Percentiles rank a stretch among this genome's conserved stretches.
These are phyloP conservation scores for Hypanus sabinus DNA, from an alignment of 2,113 vertebrate species.

Conservation along the genomic window DNA sequence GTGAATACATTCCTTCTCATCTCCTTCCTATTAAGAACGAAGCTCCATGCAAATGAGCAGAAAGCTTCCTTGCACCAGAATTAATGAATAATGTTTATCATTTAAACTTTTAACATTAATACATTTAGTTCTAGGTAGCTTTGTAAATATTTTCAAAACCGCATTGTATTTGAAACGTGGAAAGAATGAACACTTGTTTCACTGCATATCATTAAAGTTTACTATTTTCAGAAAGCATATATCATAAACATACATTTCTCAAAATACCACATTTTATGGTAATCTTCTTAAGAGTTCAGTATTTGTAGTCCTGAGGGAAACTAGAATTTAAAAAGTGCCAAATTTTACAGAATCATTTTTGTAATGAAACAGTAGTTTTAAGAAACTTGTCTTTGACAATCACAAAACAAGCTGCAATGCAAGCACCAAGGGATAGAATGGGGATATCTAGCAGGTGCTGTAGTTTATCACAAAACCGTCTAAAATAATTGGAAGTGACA, in stretches of 20 bases:
- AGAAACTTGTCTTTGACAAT: constrained; percentile 71
- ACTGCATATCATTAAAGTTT: constrained; percentile 16
- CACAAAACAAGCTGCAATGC: constrained; percentile 62
- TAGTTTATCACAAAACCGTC: constrained; percentile 90
- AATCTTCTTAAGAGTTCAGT: constrained; percentile 19
- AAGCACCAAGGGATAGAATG: constrained; percentile 68
- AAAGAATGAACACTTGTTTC: constrained; percentile 14
- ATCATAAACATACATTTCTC: background rate
- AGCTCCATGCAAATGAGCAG: background rate
- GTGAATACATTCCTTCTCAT: too few relatives aligned
- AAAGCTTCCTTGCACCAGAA: background rate
- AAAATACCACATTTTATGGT: background rate
- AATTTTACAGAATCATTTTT: constrained; percentile 49
- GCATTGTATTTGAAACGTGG: background rate
- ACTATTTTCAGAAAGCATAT: background rate
- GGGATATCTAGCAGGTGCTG: constrained; percentile 83
- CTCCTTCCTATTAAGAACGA: background rate
- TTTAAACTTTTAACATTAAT: background rate
- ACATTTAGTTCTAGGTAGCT: background rate
- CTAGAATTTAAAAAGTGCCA: background rate
- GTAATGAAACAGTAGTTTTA: constrained; percentile 66
- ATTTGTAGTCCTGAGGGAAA: background rate
- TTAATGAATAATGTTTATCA: background rate
- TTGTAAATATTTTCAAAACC: background rate
- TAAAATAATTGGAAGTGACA: constrained; percentile 98